A percentile compares a stretch with the other conserved stretches of the same genome.
These are phyloP conservation scores for Micropoecilia bifurca DNA, from an alignment of 2,797 vertebrate species.

Conservation along the genomic window DNA sequence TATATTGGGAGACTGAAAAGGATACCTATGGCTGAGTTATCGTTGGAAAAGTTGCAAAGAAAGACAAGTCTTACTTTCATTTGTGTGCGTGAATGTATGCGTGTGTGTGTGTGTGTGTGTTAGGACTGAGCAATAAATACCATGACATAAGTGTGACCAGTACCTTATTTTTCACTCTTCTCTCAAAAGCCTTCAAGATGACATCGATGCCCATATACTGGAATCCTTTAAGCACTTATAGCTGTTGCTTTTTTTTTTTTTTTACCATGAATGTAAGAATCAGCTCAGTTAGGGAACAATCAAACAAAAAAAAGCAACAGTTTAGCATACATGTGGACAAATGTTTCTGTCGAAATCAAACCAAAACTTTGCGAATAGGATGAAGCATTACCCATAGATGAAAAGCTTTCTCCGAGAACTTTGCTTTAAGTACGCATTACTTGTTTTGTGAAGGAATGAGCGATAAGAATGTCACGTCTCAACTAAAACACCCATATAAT, in stretches of 20 bases:
- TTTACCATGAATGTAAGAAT: slow-evolving; percentile 76
- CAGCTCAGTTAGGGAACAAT: slow-evolving; percentile 74
- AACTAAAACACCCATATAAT: slow-evolving; percentile 51
- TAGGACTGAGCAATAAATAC: slow-evolving; percentile 85
- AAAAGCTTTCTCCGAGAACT: slow-evolving; percentile 83
- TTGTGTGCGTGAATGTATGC: slow-evolving; percentile 16
- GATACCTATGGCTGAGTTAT: slow-evolving; percentile 35
- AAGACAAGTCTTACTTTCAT: slow-evolving; percentile 50
- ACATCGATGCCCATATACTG: slow-evolving; percentile 29
- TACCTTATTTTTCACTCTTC: slow-evolving; percentile 51
- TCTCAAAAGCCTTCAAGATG: slow-evolving; percentile 50
- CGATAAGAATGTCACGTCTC: slow-evolving; percentile 68
- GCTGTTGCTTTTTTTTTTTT: slow-evolving; percentile 53
- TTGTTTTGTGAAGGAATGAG: slow-evolving; percentile 68
- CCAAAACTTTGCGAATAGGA: slow-evolving; percentile 76
- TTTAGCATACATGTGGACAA: slow-evolving; percentile 25
- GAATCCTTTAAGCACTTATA: slow-evolving; percentile 38
- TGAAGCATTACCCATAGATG: slow-evolving; percentile 61
- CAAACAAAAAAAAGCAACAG: slow-evolving; percentile 32
- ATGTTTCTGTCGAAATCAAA: slow-evolving; percentile 65
- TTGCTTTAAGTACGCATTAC: slow-evolving; percentile 77
- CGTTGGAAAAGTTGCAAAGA: slow-evolving; percentile 51
- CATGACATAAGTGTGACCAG: slow-evolving; percentile 61
- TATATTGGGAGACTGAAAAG: slow-evolving; percentile 28
- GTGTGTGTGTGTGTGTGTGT: slow-evolving; percentile 70